Evolutionary conservation across 2,113 vertebrate species (phyloP), one percentile per base, ranked within the genome.

Genomic region (Ellobius talpinus): DNA sequence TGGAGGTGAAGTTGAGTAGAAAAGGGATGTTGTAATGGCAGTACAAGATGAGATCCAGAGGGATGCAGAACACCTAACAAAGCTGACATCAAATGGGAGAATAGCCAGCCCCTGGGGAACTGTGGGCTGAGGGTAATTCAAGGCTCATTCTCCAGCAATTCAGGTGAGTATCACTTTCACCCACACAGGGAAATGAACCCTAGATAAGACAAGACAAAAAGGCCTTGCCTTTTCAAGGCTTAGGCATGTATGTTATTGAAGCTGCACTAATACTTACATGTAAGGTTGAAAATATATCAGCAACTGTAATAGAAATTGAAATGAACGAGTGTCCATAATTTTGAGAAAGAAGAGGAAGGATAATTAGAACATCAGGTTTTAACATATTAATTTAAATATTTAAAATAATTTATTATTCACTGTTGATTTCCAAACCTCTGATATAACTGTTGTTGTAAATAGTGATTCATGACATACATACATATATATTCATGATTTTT

Each of bases 351-450:
- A 72, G 70, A 36, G 12, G 36, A 88, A 85, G 63, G 82, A 78
- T 84, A 85, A 50, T 73, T 79, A 94, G 47, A 33, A 87, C 68
- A 55, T 7, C 42, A 92, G 79, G 23, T 65, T 61, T 74, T 97
- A 79, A 95, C 77, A 87, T 89, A 45, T 73, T 65, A 72, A 47
- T 85, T 81, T 16, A 96, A 89, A 96, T 63, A 70, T 55, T 87
- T 39, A 74, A 85, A 92, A 21, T 88, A 16, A 42, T 87, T 89
- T 66, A 10, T 19, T n/a, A 61, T 87, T 93, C 82, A 52, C 14
- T 77, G 26, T 82, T 94, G 85, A 47, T 66, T 36, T 89, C 65
- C 72, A 94, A 39, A 91, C 63, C 42, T 77, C 16, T 31, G 50
- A n/a, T 73, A 39, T 50, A 70, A 50, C 3, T 86, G 72, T 66